These are phyloP conservation scores for Protodeltote pygarga DNA, from an alignment of 2,888 invertebrate species.

Conservation along the genomic window DNA sequence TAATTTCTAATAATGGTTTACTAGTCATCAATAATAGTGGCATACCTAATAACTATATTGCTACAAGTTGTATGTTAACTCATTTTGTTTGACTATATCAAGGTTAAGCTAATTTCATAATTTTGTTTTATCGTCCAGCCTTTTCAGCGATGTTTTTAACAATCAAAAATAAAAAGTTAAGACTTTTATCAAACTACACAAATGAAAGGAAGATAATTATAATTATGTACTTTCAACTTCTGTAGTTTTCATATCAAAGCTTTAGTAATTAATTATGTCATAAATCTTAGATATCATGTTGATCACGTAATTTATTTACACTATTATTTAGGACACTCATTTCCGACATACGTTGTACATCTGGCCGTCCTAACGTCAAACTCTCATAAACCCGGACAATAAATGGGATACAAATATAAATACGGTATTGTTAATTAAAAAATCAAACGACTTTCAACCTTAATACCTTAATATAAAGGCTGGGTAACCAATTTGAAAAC, in stretches of 20 bases:
- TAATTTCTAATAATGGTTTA: no score
- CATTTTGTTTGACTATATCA: no score
- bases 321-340: slow-evolving; percentile 37
- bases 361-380: slow-evolving; percentile 54
- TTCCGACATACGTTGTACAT: slow-evolving; percentile 47
- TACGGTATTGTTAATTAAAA: slow-evolving; percentile 19
- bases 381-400: slow-evolving; percentile 55
- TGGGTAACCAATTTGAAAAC: neutral
- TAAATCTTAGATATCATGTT: slow-evolving; percentile 7
- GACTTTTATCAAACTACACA: no score
- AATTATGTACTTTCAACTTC: neutral
- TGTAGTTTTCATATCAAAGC: slow-evolving; percentile 21
- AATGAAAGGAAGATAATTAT: no score
- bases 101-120: no score
- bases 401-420: slow-evolving; percentile 43
- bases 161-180: no score
- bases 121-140: no score
- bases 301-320: slow-evolving; percentile 27
- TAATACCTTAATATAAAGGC: slow-evolving; percentile 3
- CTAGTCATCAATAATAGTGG: no score
- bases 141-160: no score
- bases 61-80: no score
- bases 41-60: no score
- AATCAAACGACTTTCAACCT: slow-evolving; percentile 21
- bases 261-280: slow-evolving; percentile 14